phyloP scores from a whole-genome alignment of 1,140 invertebrate species.

The Panagrolaimus sp. region DNA sequence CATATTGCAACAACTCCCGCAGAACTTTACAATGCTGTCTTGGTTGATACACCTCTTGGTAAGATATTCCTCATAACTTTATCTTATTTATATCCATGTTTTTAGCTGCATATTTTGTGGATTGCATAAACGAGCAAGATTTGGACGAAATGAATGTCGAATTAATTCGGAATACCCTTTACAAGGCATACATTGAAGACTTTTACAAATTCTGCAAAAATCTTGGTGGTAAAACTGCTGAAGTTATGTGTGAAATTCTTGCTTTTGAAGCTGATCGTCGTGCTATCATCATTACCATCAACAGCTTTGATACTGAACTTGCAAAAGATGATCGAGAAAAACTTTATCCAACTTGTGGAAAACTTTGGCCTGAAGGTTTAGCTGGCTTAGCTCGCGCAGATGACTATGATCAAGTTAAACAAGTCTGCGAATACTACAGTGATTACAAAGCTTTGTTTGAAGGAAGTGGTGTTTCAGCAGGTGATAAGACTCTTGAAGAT shows the following conservation, averaged over 20 bases:
- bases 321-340: conserved; percentile 96
- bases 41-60: conserved; percentile 97
- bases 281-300: conserved; percentile 99
- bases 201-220: conserved; percentile 93
- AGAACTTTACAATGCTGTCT: conserved; percentile 95
- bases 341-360: conserved; percentile 92
- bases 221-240: conserved; percentile 92
- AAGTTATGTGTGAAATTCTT: conserved; percentile 98
- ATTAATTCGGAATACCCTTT: conserved; percentile 97
- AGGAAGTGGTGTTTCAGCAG: conserved; percentile 89
- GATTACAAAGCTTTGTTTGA: conserved; percentile 96
- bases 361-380: conserved; percentile 91
- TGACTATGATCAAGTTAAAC: conserved; percentile 98
- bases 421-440: conserved; percentile 88
- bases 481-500: conserved; percentile 97
- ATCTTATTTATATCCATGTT: too few species aligned
- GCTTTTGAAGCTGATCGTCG: conserved; percentile 98
- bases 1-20: conserved; percentile 98
- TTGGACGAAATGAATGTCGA: conserved; percentile 99
- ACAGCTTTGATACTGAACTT: conserved; percentile 97
- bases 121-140: conserved; percentile 99
- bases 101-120: conserved; percentile 93
- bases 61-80: conserved; percentile 37
- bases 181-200: conserved; percentile 92
- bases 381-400: conserved; percentile 90